phyloP scores from a whole-genome alignment of 2,888 invertebrate species.

The Sclerodermus sp. region DNA sequence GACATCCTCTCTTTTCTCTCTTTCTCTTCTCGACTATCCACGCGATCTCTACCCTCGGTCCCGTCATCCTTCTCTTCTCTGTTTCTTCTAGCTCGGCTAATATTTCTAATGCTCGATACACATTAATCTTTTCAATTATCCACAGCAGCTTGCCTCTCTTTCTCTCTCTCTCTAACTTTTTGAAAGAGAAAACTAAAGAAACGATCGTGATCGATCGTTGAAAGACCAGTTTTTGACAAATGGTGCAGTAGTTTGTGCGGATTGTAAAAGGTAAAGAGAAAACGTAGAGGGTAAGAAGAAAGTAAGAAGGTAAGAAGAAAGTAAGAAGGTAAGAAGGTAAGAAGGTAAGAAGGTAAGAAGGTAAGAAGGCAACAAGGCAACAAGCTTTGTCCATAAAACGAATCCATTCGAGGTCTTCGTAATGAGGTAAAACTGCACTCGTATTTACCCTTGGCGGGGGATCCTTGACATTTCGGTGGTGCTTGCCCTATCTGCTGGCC shows the following conservation, averaged over 20 bases:
- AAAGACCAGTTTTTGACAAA: too few relatives aligned
- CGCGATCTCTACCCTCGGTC: not conserved
- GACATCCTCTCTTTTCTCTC: not conserved
- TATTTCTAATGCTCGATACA: not conserved
- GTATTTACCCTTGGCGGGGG: not conserved
- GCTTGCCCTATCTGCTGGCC: not conserved
- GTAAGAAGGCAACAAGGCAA: too few relatives aligned
- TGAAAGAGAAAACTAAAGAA: too few relatives aligned
- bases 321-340: too few relatives aligned
- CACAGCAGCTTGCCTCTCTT: not conserved
- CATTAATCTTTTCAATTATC: not conserved
- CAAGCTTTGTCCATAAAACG: too few relatives aligned
- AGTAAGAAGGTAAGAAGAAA: too few relatives aligned
- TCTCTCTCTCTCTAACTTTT: not conserved
- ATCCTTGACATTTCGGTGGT: not conserved
- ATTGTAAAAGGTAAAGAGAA: too few relatives aligned
- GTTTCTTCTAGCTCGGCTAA: not conserved
- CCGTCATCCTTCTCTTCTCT: not conserved
- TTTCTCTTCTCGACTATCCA: too few relatives aligned
- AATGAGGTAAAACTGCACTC: not conserved
- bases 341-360: too few relatives aligned
- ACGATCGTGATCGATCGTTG: too few relatives aligned
- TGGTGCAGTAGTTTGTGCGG: too few relatives aligned
- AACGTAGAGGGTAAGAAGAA: too few relatives aligned
- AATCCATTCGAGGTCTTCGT: not conserved